Evolutionary conservation across 2,113 vertebrate genomes (phyloP), one percentile per base, ranked within the genome.

Genomic region (Tragulus kanchil): DNA sequence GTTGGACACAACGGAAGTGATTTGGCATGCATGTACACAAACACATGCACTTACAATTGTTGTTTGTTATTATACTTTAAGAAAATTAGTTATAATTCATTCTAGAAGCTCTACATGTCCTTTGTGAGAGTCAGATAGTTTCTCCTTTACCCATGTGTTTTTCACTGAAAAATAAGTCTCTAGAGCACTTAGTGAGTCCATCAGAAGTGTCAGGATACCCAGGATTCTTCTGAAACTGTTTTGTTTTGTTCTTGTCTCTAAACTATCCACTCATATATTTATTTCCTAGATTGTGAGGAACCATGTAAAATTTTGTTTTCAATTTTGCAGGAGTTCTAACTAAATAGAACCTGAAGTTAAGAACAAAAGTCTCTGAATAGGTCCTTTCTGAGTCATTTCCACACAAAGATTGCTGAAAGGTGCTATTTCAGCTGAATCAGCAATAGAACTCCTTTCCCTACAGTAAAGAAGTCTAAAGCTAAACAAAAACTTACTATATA

Each of bases 71-170:
- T 50, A 25, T 21, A n/a, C 28, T 59, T 87, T 13, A 21, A 9
- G n/a, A 92, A 94, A 92, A 81, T 6, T 26, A 81, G 25, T n/a
- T 85, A 61, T 77, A 85, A 93, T 3, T 45, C 56, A n/a, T 48
- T 58, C 8, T 75, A 56, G 64, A 81, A 75, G 25, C 36, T 85
- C 14, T 7, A 67, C 14, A 36, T 14, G 31, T 65, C 36, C 26
- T 84, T 45, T 25, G 1, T 85, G 12, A 75, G 62, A 67, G 8
- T 1, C 8, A 67, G 1, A 12, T 52, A n/a, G 5, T 58, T 16
- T 71, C 3, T 23, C 19, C 19, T 42, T n/a, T 4, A 26, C 4
- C 4, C 36, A 16, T 1, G 14, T 28, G 19, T 45, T 73, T 69
- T 86, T 26, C 58, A 69, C 14, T n/a, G 31, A 58, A 42, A 56